phyloP scores from a whole-genome alignment of 1,140 invertebrate species.

The Sinonovacula constricta region DNA sequence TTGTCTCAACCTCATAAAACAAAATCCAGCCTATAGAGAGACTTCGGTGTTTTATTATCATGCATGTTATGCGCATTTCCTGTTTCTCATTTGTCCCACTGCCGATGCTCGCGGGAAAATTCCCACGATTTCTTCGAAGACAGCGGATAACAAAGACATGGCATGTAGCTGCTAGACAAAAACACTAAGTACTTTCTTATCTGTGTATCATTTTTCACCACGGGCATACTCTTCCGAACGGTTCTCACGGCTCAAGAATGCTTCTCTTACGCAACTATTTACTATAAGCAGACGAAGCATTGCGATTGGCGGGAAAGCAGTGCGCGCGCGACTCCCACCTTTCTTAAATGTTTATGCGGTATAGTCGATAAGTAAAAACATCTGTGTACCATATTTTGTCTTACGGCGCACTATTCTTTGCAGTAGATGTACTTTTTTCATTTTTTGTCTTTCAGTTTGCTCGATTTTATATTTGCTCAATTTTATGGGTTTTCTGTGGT shows the following conservation, averaged over 20 bases:
- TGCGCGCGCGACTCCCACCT: not conserved
- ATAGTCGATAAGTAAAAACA: not conserved
- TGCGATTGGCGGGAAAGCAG: not conserved
- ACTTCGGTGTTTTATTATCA: too few species aligned
- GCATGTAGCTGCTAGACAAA: not conserved
- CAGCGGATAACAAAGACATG: not conserved
- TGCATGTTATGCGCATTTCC: not conserved
- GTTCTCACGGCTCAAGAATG: not conserved
- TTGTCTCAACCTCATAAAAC: too few species aligned
- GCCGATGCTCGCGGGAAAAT: not conserved
- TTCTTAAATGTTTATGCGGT: not conserved
- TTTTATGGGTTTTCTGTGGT: not conserved
- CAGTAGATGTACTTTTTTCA: not conserved
- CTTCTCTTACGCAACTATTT: not conserved
- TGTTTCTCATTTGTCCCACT: not conserved
- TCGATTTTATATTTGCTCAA: too few species aligned
- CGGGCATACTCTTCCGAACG: not conserved
- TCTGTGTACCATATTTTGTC: not conserved
- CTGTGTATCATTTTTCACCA: slow-evolving; percentile 1
- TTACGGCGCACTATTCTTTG: not conserved
- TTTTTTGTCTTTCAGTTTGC: not conserved
- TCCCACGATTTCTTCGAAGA: not conserved
- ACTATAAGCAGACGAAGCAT: not conserved
- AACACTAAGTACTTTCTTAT: not conserved
- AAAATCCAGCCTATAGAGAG: too few species aligned